Evolutionary conservation across 2,797 vertebrate genomes (phyloP), one percentile per base, ranked within the genome.

Genomic region (Mormyrus hasselquistii): DNA sequence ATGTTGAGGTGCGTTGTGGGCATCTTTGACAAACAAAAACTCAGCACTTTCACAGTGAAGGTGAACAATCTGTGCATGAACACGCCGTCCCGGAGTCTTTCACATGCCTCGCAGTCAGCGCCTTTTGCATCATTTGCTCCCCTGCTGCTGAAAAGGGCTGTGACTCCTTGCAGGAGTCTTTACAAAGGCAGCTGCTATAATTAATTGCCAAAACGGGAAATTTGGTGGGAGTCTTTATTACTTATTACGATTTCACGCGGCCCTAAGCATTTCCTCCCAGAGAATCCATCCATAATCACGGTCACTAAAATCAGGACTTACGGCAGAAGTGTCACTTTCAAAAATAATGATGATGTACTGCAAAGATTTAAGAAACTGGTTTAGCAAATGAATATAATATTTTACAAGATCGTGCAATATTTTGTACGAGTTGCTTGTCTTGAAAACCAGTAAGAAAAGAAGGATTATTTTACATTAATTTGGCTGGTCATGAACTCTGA

Each of bases 21-120:
- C 62, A 12, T 65, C 79, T 89, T 73, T 19, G 90, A 89, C 93
- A 93, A 93, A 88, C 83, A 19, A 91, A 90, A 90, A 89, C 83
- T 91, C 91, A 89, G 90, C 59, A 94, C 79, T 83, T 38, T 76
- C 38, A 16, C 79, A 49, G 79, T 49, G 79, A 41, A 49, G 79
- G 79, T 76, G 34, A 76, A 16, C 29, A 41, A 76, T 16, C 29
- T 16, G 14, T 4, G 12, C 29, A 76, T 76, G 16, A 2, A 76
- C 34, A 76, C 1, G 69, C 4, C 14, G 4, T 73, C 9, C 10
- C 34, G 2, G 12, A 76, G 69, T 38, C 29, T 76, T 38, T 5
- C 2, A 38, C 69, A 14, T 38, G 29, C 69, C 5, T 16, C 14
- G 3, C 29, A 2, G 6, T 76, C 69, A 41, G 69, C 14, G 1